phyloP scores from a whole-genome alignment of 2,113 vertebrate genomes.

The Grammomys dolichurus region DNA sequence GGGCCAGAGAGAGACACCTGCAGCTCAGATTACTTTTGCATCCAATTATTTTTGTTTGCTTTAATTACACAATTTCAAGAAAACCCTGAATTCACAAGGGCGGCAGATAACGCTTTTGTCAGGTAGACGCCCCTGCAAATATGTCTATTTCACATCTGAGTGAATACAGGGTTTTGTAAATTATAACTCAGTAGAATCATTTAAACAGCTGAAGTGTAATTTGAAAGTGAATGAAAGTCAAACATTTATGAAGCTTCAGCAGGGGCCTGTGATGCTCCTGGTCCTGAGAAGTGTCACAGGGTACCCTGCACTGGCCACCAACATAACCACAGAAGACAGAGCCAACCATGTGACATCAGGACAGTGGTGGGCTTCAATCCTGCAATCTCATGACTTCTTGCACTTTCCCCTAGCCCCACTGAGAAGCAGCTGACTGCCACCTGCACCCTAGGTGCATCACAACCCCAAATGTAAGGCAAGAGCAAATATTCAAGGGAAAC shows the following conservation, averaged over 20 bases:
- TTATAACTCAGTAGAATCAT: neutral
- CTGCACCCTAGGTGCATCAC: neutral
- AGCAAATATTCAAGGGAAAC: slow-evolving; percentile 41
- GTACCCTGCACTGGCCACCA: neutral
- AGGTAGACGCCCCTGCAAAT: neutral
- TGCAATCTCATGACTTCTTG: neutral
- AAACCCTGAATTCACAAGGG: neutral
- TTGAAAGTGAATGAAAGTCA: neutral
- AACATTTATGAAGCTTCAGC: neutral
- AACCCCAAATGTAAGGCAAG: neutral
- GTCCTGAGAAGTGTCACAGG: neutral
- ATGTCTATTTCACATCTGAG: neutral
- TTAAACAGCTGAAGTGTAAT: neutral
- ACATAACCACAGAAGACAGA: rapidly evolving
- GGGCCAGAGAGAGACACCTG: neutral
- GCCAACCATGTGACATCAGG: neutral
- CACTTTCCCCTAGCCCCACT: neutral
- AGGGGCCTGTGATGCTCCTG: too few relatives aligned
- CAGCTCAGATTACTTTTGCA: too few relatives aligned
- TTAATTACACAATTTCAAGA: neutral
- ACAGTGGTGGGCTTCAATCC: rapidly evolving
- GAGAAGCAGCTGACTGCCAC: neutral
- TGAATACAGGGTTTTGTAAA: neutral
- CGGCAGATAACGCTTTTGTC: rapidly evolving
- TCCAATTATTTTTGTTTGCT: neutral